A percentile compares a stretch with the other conserved stretches of the same genome.
These are phyloP conservation scores for Scaptomyza caliginosa DNA, from an alignment of 2,888 invertebrate species.

Conservation along the genomic window DNA sequence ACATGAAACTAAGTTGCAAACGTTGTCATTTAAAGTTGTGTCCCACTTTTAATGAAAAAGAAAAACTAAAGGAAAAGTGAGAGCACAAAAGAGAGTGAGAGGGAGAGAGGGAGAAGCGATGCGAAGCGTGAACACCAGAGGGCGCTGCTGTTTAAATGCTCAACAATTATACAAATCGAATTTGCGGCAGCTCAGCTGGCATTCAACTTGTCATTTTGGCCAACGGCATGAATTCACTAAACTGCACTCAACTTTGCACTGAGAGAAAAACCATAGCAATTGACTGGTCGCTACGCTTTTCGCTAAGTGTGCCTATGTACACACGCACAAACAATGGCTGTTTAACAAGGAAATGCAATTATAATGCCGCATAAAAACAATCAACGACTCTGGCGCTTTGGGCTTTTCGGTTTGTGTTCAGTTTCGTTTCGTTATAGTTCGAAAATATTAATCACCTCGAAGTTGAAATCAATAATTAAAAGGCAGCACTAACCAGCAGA, in stretches of 20 bases:
- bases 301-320: background rate
- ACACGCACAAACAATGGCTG: conserved; percentile 14
- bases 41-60: background rate
- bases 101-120: background rate
- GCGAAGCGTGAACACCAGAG: conserved; percentile 20
- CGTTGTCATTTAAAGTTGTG: background rate
- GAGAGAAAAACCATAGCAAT: too few relatives aligned
- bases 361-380: conserved; percentile 60
- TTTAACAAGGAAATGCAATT: conserved; percentile 79
- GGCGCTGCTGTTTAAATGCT: conserved; percentile 39
- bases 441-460: conserved; percentile 76
- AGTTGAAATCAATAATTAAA: conserved; percentile 72
- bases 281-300: too few relatives aligned
- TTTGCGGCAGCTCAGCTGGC: conserved; percentile 6
- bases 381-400: conserved; percentile 46
- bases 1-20: background rate
- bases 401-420: conserved; percentile 17
- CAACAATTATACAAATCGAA: conserved; percentile 36
- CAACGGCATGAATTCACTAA: conserved; percentile 2
- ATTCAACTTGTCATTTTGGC: conserved; percentile 15
- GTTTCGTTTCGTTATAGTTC: conserved; percentile 13
- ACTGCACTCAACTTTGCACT: background rate
- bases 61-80: background rate
- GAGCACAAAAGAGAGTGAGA: background rate
- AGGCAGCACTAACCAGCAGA: conserved; percentile 25